A percentile compares a stretch with the other conserved stretches of the same genome.
These are phyloP conservation scores for Crypturellus undulatus DNA, from an alignment of 2,113 vertebrate species.

Conservation along the genomic window DNA sequence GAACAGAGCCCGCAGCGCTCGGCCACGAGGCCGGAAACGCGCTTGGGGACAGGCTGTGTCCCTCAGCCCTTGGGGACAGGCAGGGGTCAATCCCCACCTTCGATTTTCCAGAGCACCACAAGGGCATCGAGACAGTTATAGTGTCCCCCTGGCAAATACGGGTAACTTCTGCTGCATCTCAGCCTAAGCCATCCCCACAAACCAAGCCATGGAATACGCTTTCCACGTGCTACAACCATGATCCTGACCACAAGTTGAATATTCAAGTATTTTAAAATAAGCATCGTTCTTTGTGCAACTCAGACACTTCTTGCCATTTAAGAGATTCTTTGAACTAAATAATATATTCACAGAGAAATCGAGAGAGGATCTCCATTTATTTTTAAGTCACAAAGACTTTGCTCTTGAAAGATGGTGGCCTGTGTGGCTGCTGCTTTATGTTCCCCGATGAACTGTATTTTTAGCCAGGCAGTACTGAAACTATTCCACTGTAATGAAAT, in stretches of 20 bases:
- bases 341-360: neutral
- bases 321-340: neutral
- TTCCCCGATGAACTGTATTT: neutral
- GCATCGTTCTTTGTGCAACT: neutral
- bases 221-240: neutral
- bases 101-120: neutral
- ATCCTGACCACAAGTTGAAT: neutral
- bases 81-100: rapidly evolving
- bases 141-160: neutral
- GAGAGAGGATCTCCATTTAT: neutral
- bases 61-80: neutral
- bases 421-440: neutral
- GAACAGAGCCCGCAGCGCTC: neutral
- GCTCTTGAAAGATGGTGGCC: neutral
- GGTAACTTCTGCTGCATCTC: no score
- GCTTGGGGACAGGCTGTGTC: rapidly evolving
- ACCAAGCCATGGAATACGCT: neutral
- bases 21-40: neutral
- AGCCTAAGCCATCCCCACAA: neutral
- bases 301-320: neutral
- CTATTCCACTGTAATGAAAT: neutral
- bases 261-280: neutral
- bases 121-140: neutral
- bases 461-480: neutral
- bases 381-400: neutral